Evolutionary conservation across 2,797 vertebrate genomes (phyloP), one percentile per base, ranked within the genome.

Genomic region (Fringilla coelebs): DNA sequence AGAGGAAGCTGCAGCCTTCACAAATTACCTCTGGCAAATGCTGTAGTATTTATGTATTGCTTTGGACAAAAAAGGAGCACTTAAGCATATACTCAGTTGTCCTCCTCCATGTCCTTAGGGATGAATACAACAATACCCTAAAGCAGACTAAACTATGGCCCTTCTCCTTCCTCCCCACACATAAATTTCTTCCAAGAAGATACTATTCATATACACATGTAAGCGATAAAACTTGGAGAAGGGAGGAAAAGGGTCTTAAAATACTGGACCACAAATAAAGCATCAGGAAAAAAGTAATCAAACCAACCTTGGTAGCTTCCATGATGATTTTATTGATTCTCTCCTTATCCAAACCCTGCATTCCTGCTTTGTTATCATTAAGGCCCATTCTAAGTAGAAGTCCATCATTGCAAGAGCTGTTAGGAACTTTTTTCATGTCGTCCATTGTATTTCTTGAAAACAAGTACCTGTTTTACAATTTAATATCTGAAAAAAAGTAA

Each of bases 331-430:
- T 99, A 97, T 99, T 99, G 96, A 99, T 99, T 97, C 98, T 99
- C 75, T 99, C 99, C 97, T 99, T 99, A 98, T 99, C 98, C 78
- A 99, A 97, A 77, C 99, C 99, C 96, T 99, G 98, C 99, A 99
- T 99, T 71, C 99, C 99, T 93, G 99, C 99, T 96, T 99, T 99
- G 97, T 99, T 99, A 97, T 99, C 99, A 95, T 99, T 99, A 90
- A 99, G 98, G 43, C 99, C 99, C 98, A 99, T 98, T 90, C 99
- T 98, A 96, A 99, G 98, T 40, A 99, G 98, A 96, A 98, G 84
- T 20, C 96, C 98, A 68, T 98, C 98, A 93, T 49, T 97, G 91
- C 58, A 90, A 71, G 81, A 74, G 52, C 57, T 60, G 29, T 62
- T 83, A 40, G 19, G 52, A 74, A 73, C 95, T 20, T 97, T 93